Base-by-base conservation (phyloP, 2,113 vertebrate genomes). In the Steatornis caripensis region DNA sequence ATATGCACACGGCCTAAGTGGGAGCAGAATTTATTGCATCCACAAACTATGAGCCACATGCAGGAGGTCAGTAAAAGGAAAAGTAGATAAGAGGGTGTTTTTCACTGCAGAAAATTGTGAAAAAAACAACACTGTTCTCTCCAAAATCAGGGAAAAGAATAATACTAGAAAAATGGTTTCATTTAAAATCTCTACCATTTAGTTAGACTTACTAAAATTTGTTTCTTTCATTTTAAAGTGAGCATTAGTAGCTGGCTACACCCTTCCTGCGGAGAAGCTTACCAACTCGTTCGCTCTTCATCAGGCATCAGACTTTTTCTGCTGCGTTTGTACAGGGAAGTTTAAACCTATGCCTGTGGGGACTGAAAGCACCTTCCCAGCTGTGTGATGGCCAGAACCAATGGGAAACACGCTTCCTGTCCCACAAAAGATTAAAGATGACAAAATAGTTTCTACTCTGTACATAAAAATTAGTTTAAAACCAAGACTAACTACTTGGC, bases 1-100 rank as follows among this genome's bases (percentile, higher is more conserved):
- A 3, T 19, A 23, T 0, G 9, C 11, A 36, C 30, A 5, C 8
- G 12, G 39, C 15, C 48, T 20, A 51, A n/a, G 20, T 3, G 6
- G 51, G 8, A 58, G 39, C 20, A 23, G 46, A 65, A 83, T 5
- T 41, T 43, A 58, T 6, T 79, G 39, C 39, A 60, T 15, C 18
- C 64, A 55, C 64, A 30, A 51, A 26, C 22, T 21, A 22, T 1
- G 3, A 71, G 51, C 36, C 58, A 41, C 27, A 19, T 6, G 11
- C 11, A 57, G 48, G 45, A 88, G 57, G 39, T 36, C 21, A 43
- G 30, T 18, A 7, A 48, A 53, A 27, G 8, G 32, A 82, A 37
- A 46, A 48, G 21, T 23, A 45, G 18, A 1, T 23, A 36, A 53
- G 7, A 34, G 8, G 10, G 22, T 21, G 22, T 18, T 54, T 70